Percentiles rank a stretch among this genome's conserved stretches.
Conservation (phyloP, 2,888 invertebrate genomes). For the Lithophane leautieri region DNA sequence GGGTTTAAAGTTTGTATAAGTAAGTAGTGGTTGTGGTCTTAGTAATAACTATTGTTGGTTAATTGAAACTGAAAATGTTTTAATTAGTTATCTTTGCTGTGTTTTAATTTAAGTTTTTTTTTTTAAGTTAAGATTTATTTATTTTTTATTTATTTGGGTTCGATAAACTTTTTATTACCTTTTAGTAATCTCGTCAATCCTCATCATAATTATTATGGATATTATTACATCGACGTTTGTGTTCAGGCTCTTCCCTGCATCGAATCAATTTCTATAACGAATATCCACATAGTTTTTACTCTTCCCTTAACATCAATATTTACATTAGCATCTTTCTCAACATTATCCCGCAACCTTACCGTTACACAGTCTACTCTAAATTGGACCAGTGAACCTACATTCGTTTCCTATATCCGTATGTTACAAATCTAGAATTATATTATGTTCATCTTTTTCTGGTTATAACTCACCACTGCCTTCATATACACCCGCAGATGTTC, state of each 20-base stretch:
- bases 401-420: neutral
- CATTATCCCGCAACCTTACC: neutral
- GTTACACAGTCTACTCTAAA: neutral
- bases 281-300: neutral
- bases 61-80: neutral
- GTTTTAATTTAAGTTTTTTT: no score
- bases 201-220: neutral
- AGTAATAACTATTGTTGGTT: neutral
- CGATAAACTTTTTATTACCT: neutral
- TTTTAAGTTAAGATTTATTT: no score
- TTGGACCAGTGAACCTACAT: neutral
- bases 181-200: neutral
- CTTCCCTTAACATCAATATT: neutral
- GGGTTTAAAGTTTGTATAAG: constrained; percentile 6
- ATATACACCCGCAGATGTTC: constrained; percentile 93
- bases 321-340: neutral
- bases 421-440: neutral
- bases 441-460: neutral
- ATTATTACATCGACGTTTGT: neutral
- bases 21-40: neutral
- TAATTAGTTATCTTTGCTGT: neutral
- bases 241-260: neutral
- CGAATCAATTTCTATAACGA: neutral
- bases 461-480: neutral
- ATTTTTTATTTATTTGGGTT: no score